phyloP scores from a whole-genome alignment of 2,113 vertebrate species.

The Pelvicachromis taeniatus region DNA sequence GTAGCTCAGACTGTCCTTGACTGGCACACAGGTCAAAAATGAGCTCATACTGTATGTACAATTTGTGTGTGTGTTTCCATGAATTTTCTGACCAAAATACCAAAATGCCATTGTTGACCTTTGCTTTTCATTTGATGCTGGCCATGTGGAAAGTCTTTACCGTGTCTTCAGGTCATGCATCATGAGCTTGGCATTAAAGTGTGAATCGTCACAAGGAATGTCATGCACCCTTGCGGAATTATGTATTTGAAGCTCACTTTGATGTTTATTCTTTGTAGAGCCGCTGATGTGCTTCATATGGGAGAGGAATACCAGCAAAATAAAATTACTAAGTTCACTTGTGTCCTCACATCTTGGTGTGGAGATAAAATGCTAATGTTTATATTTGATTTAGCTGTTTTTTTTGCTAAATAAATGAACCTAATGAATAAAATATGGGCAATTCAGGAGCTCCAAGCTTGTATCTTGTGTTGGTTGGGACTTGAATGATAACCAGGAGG shows the following conservation, averaged over 20 bases:
- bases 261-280: conserved; percentile 17
- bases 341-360: neutral
- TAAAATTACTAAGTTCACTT: neutral
- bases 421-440: neutral
- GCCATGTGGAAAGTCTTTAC: conserved; percentile 42
- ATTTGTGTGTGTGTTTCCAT: neutral
- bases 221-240: neutral
- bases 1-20: neutral
- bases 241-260: neutral
- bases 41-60: neutral
- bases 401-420: neutral
- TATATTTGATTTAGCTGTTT: neutral
- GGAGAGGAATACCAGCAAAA: neutral
- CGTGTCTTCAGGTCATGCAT: conserved; percentile 32
- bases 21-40: neutral
- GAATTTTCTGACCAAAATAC: neutral
- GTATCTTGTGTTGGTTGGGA: neutral
- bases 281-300: neutral
- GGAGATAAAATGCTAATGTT: neutral
- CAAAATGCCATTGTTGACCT: conserved; percentile 22
- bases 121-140: conserved; percentile 27
- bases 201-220: conserved; percentile 18
- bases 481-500: neutral
- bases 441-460: neutral
- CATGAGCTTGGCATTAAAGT: conserved; percentile 9